Evolutionary conservation across 2,888 invertebrate genomes (phyloP), one percentile per base, ranked within the genome.

Genomic region (Thecocarcelia acutangulata): DNA sequence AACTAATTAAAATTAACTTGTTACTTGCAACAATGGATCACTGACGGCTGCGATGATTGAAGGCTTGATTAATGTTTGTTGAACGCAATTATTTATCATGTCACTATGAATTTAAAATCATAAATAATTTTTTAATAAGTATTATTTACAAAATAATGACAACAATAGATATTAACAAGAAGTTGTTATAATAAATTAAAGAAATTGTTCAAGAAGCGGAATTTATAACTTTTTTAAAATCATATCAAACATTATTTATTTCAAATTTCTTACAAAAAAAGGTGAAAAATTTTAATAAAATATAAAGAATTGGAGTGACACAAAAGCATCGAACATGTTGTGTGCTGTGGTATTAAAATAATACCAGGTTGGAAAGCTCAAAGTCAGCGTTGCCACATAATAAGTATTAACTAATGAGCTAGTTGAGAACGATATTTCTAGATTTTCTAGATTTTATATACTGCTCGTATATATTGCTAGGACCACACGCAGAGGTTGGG

Each of bases 1-100:
- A 44, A 61, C 58, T 54, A 78, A 74, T 78, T 78, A 78, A 82
- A 75, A 70, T 56, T 74, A 82, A 75, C 69, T 66, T 75, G 82
- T 78, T 59, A 64, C 21, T 54, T 52, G 52, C 24, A 70, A 78
- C 69, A 64, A 75, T 48, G 70, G 17, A 37, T 52, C 33, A 48
- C 68, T 68, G 54, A 66, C 58, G 50, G 17, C 50, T 24, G 46
- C 58, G 58, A 70, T 75, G 78, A 79, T 68, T 73, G 78, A 73
- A 68, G 24, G 46, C 61, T 66, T 72, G 78, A 72, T 73, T 79
- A 79, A 79, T 79, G 78, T 66, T 72, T 59, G 58, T 59, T 59
- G 78, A 66, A 66, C 52, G 78, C 72, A 73, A 79, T 73, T 66
- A 28, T 13, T 73, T 79, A 28, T 64, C 66, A 52, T 79, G 69